phyloP scores from a whole-genome alignment of 2,888 invertebrate species.

The Pseudoips prasinana region DNA sequence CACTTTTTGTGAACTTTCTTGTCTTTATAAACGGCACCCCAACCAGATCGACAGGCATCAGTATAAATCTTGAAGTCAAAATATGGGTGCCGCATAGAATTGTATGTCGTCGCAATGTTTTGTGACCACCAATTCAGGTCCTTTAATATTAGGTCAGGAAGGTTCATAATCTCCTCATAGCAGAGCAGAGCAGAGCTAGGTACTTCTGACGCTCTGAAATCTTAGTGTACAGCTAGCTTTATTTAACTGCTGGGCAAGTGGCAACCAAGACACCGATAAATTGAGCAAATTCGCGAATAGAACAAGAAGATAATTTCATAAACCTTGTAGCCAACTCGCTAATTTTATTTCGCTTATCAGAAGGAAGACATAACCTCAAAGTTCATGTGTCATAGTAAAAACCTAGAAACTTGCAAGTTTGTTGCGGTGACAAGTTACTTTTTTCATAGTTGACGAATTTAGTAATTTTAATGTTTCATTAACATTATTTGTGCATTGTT shows the following conservation, averaged over 20 bases:
- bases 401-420: slow-evolving; percentile 15
- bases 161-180: slow-evolving; percentile 6
- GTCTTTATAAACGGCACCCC: slow-evolving; percentile 6
- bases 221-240: slow-evolving; percentile 20
- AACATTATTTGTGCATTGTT: slow-evolving; percentile 2
- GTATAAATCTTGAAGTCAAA: slow-evolving; percentile 7
- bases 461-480: slow-evolving; percentile 3
- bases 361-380: slow-evolving; percentile 6
- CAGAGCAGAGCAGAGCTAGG: slow-evolving; percentile 3
- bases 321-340: slow-evolving; percentile 6
- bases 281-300: slow-evolving; percentile 18
- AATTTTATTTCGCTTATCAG: slow-evolving; percentile 13
- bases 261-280: slow-evolving; percentile 14
- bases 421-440: slow-evolving; percentile 7
- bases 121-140: slow-evolving; percentile 10
- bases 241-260: slow-evolving; percentile 20
- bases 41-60: slow-evolving; percentile 9
- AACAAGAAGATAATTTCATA: slow-evolving; percentile 1
- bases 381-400: slow-evolving; percentile 9
- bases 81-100: not conserved
- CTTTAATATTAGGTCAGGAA: not conserved
- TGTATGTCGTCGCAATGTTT: not conserved
- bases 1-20: slow-evolving; percentile 3
- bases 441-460: slow-evolving; percentile 15
- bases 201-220: slow-evolving; percentile 18